These are phyloP conservation scores for Tychaedon coryphoeus DNA, from an alignment of 2,113 vertebrate species.

Conservation along the genomic window DNA sequence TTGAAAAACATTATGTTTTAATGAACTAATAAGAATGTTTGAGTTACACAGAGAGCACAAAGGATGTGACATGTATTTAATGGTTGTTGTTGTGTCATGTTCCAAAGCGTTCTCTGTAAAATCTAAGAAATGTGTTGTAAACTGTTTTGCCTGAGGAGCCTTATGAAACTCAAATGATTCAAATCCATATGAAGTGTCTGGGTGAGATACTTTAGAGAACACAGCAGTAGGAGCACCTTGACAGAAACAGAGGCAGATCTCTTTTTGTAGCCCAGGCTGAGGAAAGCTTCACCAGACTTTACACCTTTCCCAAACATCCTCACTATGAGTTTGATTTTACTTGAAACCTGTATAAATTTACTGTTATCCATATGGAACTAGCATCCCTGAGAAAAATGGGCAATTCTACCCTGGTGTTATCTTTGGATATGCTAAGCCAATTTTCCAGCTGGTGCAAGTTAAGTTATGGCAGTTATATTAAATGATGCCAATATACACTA, in stretches of 20 bases:
- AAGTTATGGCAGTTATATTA: slow-evolving; percentile 53
- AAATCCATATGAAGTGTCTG: background rate
- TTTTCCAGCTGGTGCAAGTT: slow-evolving; percentile 52
- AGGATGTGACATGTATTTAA: background rate
- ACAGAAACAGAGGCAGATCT: background rate
- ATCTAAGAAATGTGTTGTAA: slow-evolving; percentile 7
- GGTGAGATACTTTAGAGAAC: background rate
- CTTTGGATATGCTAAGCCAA: slow-evolving; percentile 18
- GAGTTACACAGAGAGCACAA: background rate
- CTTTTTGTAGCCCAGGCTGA: background rate
- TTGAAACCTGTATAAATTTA: background rate
- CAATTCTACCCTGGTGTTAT: background rate
- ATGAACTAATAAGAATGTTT: background rate
- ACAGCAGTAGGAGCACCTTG: background rate
- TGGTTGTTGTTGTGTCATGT: background rate
- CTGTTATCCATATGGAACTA: background rate
- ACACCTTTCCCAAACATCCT: background rate
- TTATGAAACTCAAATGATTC: slow-evolving; percentile 14
- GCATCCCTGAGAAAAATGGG: slow-evolving; percentile 7
- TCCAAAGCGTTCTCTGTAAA: slow-evolving; percentile 29
- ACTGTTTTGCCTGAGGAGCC: background rate
- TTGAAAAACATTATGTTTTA: background rate
- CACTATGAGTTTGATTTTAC: background rate
- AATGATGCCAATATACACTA: slow-evolving; percentile 51
- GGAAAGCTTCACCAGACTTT: background rate